Base-by-base conservation (phyloP, 2,113 vertebrate genomes). In the Micronycteris hirsuta region DNA sequence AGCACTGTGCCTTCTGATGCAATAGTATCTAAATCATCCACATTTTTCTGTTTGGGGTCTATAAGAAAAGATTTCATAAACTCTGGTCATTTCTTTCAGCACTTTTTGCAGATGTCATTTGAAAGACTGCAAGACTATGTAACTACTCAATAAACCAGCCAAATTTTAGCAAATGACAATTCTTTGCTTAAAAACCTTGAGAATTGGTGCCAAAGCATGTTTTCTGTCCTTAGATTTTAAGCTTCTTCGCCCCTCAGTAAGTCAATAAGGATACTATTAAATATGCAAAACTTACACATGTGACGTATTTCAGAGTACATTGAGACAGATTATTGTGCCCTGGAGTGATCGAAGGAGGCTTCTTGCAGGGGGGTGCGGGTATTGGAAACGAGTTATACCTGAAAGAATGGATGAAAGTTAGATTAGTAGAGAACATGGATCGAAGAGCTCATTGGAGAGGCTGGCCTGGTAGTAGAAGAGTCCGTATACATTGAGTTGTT, bases 41-140 rank as follows among this genome's bases (percentile, higher is more conserved):
- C 20, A 78, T 73, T 43, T 91, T 87, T 94, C 38, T 84, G 5
- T 58, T 47, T 54, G 52, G 41, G 24, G 3, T 89, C 26, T 92
- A 7, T 84, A 56, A 88, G 82, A 80, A 19, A 93, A 24, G 8
- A 67, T 85, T 89, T 94, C 7, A 65, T 89, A 85, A 96, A 89
- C 33, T n/a, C 47, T 31, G 45, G 16, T 73, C 45, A 63, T 70
- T 94, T 70, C 71, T 82, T 91, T 73, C 36, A 89, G 17, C 19
- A 68, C 58, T 71, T 94, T 92, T 58, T 74, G 56, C 54, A 49
- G 65, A 45, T 86, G 16, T 7, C 36, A 84, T 80, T 71, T 86
- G 56, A 85, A 65, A 36, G 24, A 36, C 61, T 71, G 3, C 1
- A 68, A 61, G 67, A 86, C 56, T 81, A 12, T 63, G 26, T 49